A percentile compares a stretch with the other conserved stretches of the same genome.
Evolutionary conservation across 2,113 vertebrate species (phyloP).

Genomic region (Hucho hucho): DNA sequence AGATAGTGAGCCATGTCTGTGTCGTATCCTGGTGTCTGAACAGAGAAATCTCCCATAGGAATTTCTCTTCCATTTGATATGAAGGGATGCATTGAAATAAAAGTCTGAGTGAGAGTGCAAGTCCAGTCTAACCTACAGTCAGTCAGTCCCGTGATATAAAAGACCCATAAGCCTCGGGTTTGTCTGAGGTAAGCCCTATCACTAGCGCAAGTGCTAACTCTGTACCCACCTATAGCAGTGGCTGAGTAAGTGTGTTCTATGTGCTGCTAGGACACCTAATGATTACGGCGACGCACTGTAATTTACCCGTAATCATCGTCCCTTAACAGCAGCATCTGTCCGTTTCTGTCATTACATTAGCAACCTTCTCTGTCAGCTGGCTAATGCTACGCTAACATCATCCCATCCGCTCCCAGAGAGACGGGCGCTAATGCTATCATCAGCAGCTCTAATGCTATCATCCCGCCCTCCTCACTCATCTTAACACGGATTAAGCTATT

Average conservation of each 20-base stretch:
- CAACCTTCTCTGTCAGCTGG: conserved; percentile 38
- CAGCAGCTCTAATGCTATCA: conserved; percentile 48
- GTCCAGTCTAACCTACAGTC: too few relatives aligned
- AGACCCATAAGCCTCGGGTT: too few relatives aligned
- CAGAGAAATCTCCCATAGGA: too few relatives aligned
- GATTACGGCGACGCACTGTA: conserved; percentile 63
- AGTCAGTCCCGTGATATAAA: too few relatives aligned
- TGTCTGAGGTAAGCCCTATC: too few relatives aligned
- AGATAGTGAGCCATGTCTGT: not conserved
- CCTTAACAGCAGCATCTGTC: conserved; percentile 65
- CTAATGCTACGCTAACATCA: conserved; percentile 26
- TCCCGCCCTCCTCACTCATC: conserved; percentile 30
- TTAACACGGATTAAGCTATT: conserved; percentile 8
- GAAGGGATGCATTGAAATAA: too few relatives aligned
- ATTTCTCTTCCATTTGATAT: too few relatives aligned
- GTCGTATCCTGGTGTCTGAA: too few relatives aligned
- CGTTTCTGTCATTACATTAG: conserved; percentile 61
- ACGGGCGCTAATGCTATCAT: conserved; percentile 55
- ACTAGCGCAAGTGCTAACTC: not conserved
- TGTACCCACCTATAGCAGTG: conserved; percentile 12
- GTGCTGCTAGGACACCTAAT: conserved; percentile 45
- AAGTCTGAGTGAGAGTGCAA: too few relatives aligned
- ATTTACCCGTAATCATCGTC: conserved; percentile 65
- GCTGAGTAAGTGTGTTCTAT: conserved; percentile 31
- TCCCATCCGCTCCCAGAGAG: conserved; percentile 50